Evolutionary conservation across 2,113 vertebrate genomes (phyloP), one percentile per base, ranked within the genome.

Genomic region (Ailuropoda melanoleuca): DNA sequence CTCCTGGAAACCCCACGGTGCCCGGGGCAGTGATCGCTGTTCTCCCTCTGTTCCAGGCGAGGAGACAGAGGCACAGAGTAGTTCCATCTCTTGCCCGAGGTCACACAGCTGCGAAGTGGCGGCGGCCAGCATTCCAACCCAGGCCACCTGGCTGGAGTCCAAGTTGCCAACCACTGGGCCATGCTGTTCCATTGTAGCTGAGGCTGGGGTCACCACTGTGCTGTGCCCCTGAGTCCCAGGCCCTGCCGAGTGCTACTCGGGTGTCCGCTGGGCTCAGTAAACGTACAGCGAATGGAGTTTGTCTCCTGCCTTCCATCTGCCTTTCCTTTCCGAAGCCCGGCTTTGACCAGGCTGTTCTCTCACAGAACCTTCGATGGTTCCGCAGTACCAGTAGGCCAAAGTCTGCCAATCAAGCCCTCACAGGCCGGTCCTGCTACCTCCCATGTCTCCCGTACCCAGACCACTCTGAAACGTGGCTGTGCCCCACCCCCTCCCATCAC

Each of bases 251-350:
- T 5, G 4, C 18, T 8, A 0, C 39, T 1, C 29, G 17, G 81
- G 46, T 3, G 3, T 34, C 58, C 43, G 3, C 12, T 0, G 24
- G 48, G 43, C 62, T 77, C n/a, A 1, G 66, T 15, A 48, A 72
- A 37, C 0, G 0, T 14, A 8, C 34, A 37, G 68, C 8, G 13
- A 29, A 24, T 48, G 50, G 48, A 21, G 21, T 66, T 48, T 39
- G n/a, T 29, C 18, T 78, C 23, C 48, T 9, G 48, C 31, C 29
- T 82, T 55, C 53, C 21, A 17, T 11, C 39, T 6, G 9, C 4
- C 18, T 46, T 37, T 75, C 26, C n/a, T 62, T 93, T 75, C 18
- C 56, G 48, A 89, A 89, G 43, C 80, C 50, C 46, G 10, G 72
- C 39, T 26, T 77, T 31, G 46, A 26, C 72, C 26, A 18, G 83